Conservation (phyloP, 1,140 invertebrate species). For the Drosophila prosaltans region DNA sequence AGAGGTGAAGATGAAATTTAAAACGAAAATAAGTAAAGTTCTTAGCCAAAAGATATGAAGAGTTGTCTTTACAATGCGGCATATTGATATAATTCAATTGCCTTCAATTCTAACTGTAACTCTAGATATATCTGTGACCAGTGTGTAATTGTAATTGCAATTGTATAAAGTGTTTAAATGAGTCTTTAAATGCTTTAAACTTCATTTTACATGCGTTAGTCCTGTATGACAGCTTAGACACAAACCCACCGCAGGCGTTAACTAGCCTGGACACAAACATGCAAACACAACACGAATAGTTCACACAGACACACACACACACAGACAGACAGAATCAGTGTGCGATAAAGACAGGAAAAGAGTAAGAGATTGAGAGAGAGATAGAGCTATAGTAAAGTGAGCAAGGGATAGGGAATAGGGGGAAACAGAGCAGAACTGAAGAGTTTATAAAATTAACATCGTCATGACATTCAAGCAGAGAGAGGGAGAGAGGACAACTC, state of each 20-base stretch:
- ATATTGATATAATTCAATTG: neutral
- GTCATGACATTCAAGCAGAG: conserved; percentile 64
- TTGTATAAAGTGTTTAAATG: neutral
- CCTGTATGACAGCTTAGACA: conserved; percentile 37
- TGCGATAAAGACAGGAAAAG: no score
- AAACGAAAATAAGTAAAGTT: neutral
- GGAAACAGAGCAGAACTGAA: conserved; percentile 49
- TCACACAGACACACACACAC: conserved; percentile 15
- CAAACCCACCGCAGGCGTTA: conserved; percentile 53
- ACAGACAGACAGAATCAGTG: no score
- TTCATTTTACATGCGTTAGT: neutral
- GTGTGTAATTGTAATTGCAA: no score
- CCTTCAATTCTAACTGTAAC: neutral
- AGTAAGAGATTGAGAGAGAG: no score
- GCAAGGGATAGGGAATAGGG: neutral
- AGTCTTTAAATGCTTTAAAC: conserved; percentile 6
- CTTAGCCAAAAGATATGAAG: neutral
- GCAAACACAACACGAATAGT: conserved; percentile 37
- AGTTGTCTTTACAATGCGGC: neutral
- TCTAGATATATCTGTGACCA: neutral
- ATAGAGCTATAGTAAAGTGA: neutral
- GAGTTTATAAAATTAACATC: conserved; percentile 82
- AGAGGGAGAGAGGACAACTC: neutral
- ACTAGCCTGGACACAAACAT: conserved; percentile 57
- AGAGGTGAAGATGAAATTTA: neutral